phyloP scores from a whole-genome alignment of 1,140 invertebrate species.

The Forficula auricularia region DNA sequence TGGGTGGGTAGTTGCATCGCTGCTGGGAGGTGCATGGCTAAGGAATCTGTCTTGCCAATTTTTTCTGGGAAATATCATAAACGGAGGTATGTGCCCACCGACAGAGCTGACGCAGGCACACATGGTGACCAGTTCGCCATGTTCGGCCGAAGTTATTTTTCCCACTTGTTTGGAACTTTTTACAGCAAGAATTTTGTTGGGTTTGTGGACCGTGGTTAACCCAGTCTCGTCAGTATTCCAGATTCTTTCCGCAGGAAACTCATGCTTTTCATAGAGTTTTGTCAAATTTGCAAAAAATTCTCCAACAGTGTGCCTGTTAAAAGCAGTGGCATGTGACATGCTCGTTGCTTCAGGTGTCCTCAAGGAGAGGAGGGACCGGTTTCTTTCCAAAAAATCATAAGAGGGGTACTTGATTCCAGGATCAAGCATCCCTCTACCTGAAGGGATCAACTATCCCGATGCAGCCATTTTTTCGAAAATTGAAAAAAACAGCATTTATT shows the following conservation, averaged over 20 bases:
- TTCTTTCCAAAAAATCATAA: too few species aligned
- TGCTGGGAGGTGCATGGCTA: slow-evolving; percentile 24
- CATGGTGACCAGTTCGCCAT: slow-evolving; percentile 24
- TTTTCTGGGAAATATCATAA: slow-evolving; percentile 23
- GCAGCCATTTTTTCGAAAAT: too few species aligned
- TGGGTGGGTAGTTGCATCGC: slow-evolving; percentile 22
- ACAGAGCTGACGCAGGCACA: slow-evolving; percentile 20
- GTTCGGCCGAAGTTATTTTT: slow-evolving; percentile 19
- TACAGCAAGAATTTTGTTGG: slow-evolving; percentile 19
- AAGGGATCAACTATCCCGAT: too few species aligned
- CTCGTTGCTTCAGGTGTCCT: slow-evolving; percentile 25
- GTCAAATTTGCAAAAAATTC: slow-evolving; percentile 21
- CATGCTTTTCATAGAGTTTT: slow-evolving; percentile 16
- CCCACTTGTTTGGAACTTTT: slow-evolving; percentile 24
- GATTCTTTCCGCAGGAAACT: slow-evolving; percentile 17
- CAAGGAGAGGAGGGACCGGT: too few species aligned
- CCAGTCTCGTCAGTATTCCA: slow-evolving; percentile 26
- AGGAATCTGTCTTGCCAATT: slow-evolving; percentile 24
- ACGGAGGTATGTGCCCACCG: slow-evolving; percentile 21
- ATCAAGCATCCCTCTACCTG: too few species aligned
- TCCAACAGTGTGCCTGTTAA: slow-evolving; percentile 23
- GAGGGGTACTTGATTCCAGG: too few species aligned
- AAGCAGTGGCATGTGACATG: slow-evolving; percentile 22
- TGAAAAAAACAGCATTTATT: too few species aligned
- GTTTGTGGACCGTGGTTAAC: slow-evolving; percentile 21